phyloP scores from a whole-genome alignment of 2,797 vertebrate species.

The Esox lucius region DNA sequence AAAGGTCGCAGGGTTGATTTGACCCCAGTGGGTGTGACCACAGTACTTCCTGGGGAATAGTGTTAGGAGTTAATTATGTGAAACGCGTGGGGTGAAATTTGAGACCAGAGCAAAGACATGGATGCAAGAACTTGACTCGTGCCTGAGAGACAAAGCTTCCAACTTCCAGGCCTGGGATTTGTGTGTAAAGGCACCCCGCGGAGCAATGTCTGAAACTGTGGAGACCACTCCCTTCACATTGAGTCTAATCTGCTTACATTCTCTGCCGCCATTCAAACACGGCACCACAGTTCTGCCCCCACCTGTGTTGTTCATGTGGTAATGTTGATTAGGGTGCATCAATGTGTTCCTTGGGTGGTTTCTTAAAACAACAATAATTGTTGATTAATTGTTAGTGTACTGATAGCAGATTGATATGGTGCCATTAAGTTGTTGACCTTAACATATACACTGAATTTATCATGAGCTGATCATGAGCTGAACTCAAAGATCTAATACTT shows the following conservation, averaged over 20 bases:
- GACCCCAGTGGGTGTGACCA: no score
- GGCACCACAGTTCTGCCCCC: neutral
- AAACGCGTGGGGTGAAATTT: slow-evolving; percentile 25
- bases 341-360: neutral
- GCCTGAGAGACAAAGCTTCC: slow-evolving; percentile 34
- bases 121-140: slow-evolving; percentile 55
- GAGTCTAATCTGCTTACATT: neutral
- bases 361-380: neutral
- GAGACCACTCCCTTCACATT: neutral
- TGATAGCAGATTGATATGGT: neutral
- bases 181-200: slow-evolving; percentile 26
- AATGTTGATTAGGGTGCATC: neutral
- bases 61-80: slow-evolving; percentile 35
- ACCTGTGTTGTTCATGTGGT: neutral
- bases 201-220: neutral
- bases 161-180: slow-evolving; percentile 37
- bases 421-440: neutral
- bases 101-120: slow-evolving; percentile 37
- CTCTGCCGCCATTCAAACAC: neutral
- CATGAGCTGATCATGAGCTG: no score
- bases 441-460: no score
- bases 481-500: no score
- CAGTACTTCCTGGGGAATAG: slow-evolving; percentile 35
- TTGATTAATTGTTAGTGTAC: neutral
- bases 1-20: neutral